Percentiles rank a stretch among this genome's conserved stretches.
phyloP scores from a whole-genome alignment of 2,888 invertebrate species.

The Trimorus sp. region DNA sequence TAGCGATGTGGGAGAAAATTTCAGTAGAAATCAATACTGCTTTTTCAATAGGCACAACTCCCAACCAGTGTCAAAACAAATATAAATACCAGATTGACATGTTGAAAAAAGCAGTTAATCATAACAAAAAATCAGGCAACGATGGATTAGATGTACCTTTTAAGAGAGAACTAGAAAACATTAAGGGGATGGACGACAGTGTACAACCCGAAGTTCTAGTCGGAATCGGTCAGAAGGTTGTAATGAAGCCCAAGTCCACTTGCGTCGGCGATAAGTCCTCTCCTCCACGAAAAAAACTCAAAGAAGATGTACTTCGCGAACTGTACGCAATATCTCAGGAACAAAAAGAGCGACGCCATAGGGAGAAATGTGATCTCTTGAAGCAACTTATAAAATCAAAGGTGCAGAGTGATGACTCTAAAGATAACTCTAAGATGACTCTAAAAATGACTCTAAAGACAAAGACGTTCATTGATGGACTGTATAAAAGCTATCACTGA shows the following conservation, averaged over 20 bases:
- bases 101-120: background rate
- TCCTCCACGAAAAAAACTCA: conserved; percentile 6
- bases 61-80: conserved; percentile 7
- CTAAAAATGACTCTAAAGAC: too few relatives aligned
- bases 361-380: conserved; percentile 11
- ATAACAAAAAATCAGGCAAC: conserved; percentile 14
- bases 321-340: conserved; percentile 2
- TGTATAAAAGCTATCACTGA: background rate
- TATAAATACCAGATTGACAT: background rate
- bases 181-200: conserved; percentile 12
- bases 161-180: conserved; percentile 12
- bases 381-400: background rate
- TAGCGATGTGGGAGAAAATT: conserved; percentile 8
- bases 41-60: background rate
- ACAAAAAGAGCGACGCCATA: conserved; percentile 18
- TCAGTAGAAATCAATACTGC: background rate
- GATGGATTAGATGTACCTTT: background rate
- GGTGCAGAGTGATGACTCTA: too few relatives aligned
- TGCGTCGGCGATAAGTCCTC: background rate
- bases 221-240: conserved; percentile 2
- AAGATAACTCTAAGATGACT: too few relatives aligned
- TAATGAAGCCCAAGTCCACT: background rate
- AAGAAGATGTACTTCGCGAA: conserved; percentile 2
- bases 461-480: background rate
- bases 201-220: conserved; percentile 11